phyloP scores from a whole-genome alignment of 2,888 invertebrate species.

The Oxyteleia sp. region DNA sequence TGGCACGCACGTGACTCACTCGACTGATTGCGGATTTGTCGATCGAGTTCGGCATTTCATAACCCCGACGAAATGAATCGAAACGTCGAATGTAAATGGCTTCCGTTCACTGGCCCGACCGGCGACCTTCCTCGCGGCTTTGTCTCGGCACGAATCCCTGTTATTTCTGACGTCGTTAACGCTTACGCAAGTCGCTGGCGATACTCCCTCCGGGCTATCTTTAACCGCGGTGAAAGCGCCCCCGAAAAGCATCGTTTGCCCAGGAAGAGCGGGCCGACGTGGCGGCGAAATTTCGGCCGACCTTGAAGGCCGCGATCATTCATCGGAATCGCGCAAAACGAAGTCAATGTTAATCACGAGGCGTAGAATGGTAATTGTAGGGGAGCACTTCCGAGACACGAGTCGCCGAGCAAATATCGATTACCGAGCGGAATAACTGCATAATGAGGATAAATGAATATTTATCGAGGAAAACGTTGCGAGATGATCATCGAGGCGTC shows the following conservation, averaged over 20 bases:
- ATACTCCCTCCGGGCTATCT: conserved; percentile 17
- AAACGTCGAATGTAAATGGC: conserved; percentile 39
- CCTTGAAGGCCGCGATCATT: conserved; percentile 39
- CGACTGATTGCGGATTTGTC: conserved; percentile 3
- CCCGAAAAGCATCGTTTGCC: neutral
- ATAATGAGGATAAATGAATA: conserved; percentile 38
- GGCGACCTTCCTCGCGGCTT: conserved; percentile 76
- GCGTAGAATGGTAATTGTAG: conserved; percentile 26
- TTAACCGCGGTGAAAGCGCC: conserved; percentile 23
- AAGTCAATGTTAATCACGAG: conserved; percentile 51
- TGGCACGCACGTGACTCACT: neutral
- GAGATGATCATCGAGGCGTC: neutral
- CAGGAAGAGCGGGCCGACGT: too few relatives aligned
- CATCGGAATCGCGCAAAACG: conserved; percentile 27
- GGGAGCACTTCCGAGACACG: conserved; percentile 34
- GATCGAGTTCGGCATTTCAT: conserved; percentile 10
- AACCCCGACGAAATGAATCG: conserved; percentile 36
- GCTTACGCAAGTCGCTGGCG: conserved; percentile 74
- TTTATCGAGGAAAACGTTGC: conserved; percentile 32
- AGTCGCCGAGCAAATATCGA: conserved; percentile 40
- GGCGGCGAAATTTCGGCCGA: conserved; percentile 26
- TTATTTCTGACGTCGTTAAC: conserved; percentile 74
- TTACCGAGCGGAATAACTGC: conserved; percentile 31
- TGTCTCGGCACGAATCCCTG: conserved; percentile 69
- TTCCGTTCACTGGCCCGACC: conserved; percentile 79